Evolutionary conservation across 2,797 vertebrate species (phyloP), one percentile per base, ranked within the genome.

Genomic region (Microctenopoma stevenorrisi): DNA sequence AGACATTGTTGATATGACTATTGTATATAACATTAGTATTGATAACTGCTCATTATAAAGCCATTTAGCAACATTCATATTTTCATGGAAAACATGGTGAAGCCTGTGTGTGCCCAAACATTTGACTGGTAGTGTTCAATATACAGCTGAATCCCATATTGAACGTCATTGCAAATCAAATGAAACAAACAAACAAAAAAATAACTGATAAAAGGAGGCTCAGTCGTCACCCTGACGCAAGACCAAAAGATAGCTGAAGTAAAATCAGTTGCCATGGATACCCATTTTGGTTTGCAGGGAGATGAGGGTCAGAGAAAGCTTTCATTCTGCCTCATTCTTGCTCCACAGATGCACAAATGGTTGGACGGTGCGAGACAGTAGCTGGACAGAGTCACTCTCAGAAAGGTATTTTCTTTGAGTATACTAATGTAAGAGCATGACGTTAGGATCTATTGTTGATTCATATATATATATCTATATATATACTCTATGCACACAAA

Each of bases 191-290:
- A 15, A 15, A 60, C 26, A 33, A 12, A 43, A 63, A 46, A 72
- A 59, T 64, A 59, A 55, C 37, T 38, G 10, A 64, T 30, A 11
- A 33, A n/a, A 44, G 3, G 9, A 57, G 15, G 48, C 11, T 11
- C 25, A 8, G 46, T 54, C 57, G 57, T 67, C 25, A 22, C 59
- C 44, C 18, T 77, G 49, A 60, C 38, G 14, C 47, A 26, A 44
- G 15, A 63, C 33, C 35, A 22, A 26, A 12, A 16, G 67, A 48
- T 63, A 25, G 26, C 2, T 44, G 37, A 60, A 53, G 49, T 43
- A 37, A 79, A 68, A 75, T 58, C 60, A 16, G 90, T 91, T 91
- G 83, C 87, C 72, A 88, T 88, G 87, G 89, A 79, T 71, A 92
- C 76, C 25, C 13, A 33, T 63, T 73, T 66, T 56, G 61, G 60